A percentile compares a stretch with the other conserved stretches of the same genome.
phyloP scores from a whole-genome alignment of 2,113 vertebrate species.

The Sphaerodactylus townsendi region DNA sequence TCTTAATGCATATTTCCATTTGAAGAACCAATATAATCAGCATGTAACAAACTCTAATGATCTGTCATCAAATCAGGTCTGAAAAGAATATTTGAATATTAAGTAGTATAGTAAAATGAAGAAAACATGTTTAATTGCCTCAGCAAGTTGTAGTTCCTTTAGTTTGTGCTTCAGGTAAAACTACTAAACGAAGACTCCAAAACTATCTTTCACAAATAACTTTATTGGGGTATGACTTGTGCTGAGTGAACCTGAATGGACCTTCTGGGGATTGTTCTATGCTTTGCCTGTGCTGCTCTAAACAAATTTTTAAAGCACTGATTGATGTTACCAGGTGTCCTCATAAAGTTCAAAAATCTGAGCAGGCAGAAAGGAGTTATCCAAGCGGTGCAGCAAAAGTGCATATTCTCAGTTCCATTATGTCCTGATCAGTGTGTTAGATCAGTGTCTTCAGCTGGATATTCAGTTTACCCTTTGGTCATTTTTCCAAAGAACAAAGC shows the following conservation, averaged over 20 bases:
- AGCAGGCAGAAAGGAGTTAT: slow-evolving; percentile 28
- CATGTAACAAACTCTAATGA: slow-evolving; percentile 69
- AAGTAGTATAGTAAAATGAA: slow-evolving; percentile 72
- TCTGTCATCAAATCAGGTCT: slow-evolving; percentile 70
- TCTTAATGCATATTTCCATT: slow-evolving; percentile 52
- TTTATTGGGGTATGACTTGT: slow-evolving; percentile 51
- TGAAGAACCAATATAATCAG: slow-evolving; percentile 51
- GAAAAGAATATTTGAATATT: slow-evolving; percentile 61
- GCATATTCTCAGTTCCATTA: slow-evolving; percentile 21
- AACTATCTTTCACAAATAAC: slow-evolving; percentile 50
- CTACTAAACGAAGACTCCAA: slow-evolving; percentile 61
- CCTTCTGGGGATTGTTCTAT: slow-evolving; percentile 18
- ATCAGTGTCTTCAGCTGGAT: slow-evolving; percentile 54
- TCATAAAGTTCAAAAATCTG: slow-evolving; percentile 36
- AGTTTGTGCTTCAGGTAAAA: slow-evolving; percentile 68
- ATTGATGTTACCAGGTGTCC: slow-evolving; percentile 20
- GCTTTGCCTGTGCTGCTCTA: slow-evolving; percentile 50
- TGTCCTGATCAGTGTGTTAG: slow-evolving; percentile 38
- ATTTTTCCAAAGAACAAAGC: slow-evolving; percentile 46
- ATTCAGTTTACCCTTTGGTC: slow-evolving; percentile 28
- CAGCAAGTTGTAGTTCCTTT: slow-evolving; percentile 62
- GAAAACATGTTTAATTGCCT: slow-evolving; percentile 76
- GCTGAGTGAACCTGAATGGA: slow-evolving; percentile 23
- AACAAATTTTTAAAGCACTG: slow-evolving; percentile 47
- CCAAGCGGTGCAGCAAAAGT: slow-evolving; percentile 42